Evolutionary conservation across 1,140 invertebrate genomes (phyloP).

Genomic region (Philaenus spumarius): DNA sequence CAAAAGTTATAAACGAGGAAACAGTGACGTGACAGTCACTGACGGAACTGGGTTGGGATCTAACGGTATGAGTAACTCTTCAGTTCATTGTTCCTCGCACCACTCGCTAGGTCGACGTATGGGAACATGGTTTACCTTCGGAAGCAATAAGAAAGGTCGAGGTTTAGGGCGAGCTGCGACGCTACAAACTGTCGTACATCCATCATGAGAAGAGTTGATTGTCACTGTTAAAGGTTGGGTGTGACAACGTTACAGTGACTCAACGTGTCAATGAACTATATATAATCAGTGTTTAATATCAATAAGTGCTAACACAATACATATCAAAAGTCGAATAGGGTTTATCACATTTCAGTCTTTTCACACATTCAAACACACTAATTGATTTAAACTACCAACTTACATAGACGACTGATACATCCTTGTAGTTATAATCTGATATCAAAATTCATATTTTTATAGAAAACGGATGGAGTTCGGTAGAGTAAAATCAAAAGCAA

Average conservation of each 20-base stretch:
- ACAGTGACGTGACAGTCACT: background rate
- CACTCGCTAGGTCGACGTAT: constrained; percentile 50
- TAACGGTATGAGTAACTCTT: constrained; percentile 5
- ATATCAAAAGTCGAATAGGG: no score
- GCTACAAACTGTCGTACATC: constrained; percentile 22
- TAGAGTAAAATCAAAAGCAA: no score
- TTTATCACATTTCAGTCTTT: no score
- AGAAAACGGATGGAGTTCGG: no score
- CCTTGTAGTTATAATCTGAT: no score
- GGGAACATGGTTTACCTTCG: constrained; percentile 52
- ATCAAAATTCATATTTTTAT: no score
- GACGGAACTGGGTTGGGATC: constrained; percentile 31
- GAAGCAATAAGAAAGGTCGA: constrained; percentile 46
- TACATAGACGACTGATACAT: no score
- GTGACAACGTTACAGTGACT: constrained; percentile 6
- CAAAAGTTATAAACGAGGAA: constrained; percentile 45
- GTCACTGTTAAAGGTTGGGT: constrained; percentile 27
- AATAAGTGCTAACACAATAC: no score
- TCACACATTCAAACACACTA: no score
- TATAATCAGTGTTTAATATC: no score
- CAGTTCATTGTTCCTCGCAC: constrained; percentile 31
- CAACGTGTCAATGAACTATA: background rate
- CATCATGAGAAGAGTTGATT: constrained; percentile 25
- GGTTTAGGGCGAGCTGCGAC: constrained; percentile 18
- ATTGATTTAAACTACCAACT: no score